Conservation (phyloP, 2,113 vertebrate species). For the Bothrops jararaca region DNA sequence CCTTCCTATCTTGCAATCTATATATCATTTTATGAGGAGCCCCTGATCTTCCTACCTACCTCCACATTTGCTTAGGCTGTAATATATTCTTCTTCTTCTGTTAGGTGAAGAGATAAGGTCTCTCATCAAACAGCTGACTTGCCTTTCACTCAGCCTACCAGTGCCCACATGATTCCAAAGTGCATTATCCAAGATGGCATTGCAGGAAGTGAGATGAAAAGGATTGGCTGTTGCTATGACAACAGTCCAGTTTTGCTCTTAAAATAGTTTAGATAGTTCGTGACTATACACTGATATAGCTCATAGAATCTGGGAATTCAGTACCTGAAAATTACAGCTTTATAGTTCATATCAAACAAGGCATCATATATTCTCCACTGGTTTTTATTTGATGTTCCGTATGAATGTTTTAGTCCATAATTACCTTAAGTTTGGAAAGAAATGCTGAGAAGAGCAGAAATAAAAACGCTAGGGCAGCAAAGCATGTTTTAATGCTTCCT, state of each 20-base stretch:
- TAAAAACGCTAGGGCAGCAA: background rate
- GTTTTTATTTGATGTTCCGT: constrained; percentile 28
- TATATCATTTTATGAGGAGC: background rate
- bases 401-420: background rate
- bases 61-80: background rate
- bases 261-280: constrained; percentile 60
- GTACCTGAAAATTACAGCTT: constrained; percentile 37
- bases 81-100: background rate
- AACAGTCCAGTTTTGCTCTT: constrained; percentile 62
- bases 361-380: constrained; percentile 24
- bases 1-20: background rate
- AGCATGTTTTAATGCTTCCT: background rate
- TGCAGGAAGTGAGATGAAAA: constrained; percentile 62
- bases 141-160: constrained; percentile 33
- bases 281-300: constrained; percentile 34
- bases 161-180: constrained; percentile 50
- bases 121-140: background rate
- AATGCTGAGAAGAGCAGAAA: constrained; percentile 51
- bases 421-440: constrained; percentile 52
- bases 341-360: constrained; percentile 23
- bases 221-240: constrained; percentile 64
- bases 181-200: constrained; percentile 51
- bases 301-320: constrained; percentile 32
- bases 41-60: background rate
- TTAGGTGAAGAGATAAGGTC: background rate